Base-by-base conservation (phyloP, 2,113 vertebrate species). In the Seriola quinqueradiata region DNA sequence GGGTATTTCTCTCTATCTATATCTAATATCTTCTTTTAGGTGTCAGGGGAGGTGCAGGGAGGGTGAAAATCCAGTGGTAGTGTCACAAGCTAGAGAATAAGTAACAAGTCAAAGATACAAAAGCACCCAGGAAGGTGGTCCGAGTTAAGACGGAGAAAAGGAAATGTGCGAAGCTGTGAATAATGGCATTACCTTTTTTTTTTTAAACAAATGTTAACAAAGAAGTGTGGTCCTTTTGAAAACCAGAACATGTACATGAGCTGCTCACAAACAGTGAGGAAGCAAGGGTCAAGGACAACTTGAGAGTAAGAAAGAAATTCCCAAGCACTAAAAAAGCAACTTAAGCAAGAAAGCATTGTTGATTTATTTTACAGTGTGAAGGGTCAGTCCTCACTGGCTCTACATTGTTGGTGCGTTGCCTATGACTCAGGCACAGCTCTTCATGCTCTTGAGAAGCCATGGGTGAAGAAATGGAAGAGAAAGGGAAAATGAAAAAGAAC, bases 301-400 rank as follows among this genome's bases (percentile, higher is more conserved):
- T 59, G 86, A 90, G 88, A 91, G 81, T 70, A 94, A 93, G 94
- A 96, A 97, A 97, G 97, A 97, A 97, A 94, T 95, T 95, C 95
- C 92, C 83, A 88, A 81, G 90, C 93, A 94, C 94, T 95, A 81
- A 84, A 96, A 86, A 94, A 25, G 96, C 96, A 95, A 96, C 96
- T 97, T 96, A 96, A 97, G 96, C 95, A 97, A 96, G 96, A 97
- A 96, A 95, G 96, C 91, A 91, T 93, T 94, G 90, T 95, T 96
- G 96, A 98, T 97, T 96, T 97, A 97, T 97, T 96, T 97, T 94
- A 92, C 92, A 92, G 84, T 92, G 90, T 70, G 84, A 94, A 86
- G 92, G 94, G 96, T 89, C 92, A 93, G 87, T 78, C 92, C 92
- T 86, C 57, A 84, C 85, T 88, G 91, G 93, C 92, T 94, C 79